Conservation (phyloP, 2,888 invertebrate genomes). For the Bedellia somnulentella region DNA sequence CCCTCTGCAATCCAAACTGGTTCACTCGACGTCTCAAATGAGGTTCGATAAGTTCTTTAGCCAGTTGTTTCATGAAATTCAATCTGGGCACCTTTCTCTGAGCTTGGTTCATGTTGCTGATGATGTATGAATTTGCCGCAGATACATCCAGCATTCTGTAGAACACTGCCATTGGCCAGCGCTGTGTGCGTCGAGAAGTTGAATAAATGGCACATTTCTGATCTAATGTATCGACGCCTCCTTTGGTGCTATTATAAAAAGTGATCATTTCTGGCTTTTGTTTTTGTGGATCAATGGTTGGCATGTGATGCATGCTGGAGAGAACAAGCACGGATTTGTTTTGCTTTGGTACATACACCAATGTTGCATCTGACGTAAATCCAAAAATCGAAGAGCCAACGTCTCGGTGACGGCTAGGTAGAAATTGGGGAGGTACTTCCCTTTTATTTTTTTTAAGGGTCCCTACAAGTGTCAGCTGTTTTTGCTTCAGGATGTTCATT, state of each 20-base stretch:
- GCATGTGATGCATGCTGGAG: slow-evolving; percentile 3
- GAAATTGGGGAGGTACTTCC: slow-evolving; percentile 1
- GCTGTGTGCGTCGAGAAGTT: slow-evolving; percentile 6
- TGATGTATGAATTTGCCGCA: slow-evolving; percentile 7
- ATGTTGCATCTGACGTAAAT: slow-evolving; percentile 8
- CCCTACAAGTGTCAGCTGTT: slow-evolving; percentile 4
- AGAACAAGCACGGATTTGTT: slow-evolving; percentile 3
- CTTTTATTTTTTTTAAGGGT: slow-evolving; percentile 8
- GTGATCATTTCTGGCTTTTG: background rate
- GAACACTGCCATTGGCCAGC: slow-evolving; percentile 9
- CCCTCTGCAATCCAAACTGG: slow-evolving; percentile 6
- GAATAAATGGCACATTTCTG: slow-evolving; percentile 8
- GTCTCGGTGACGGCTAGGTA: background rate
- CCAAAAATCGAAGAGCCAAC: background rate
- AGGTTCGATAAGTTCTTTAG: slow-evolving; percentile 5
- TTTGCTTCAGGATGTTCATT: slow-evolving; percentile 7
- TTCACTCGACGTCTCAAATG: slow-evolving; percentile 1
- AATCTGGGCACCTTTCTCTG: slow-evolving; percentile 2
- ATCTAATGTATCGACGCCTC: slow-evolving; percentile 6
- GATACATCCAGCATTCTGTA: slow-evolving; percentile 8
- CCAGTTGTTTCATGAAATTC: slow-evolving; percentile 7
- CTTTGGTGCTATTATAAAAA: background rate
- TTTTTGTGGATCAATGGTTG: background rate
- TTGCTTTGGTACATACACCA: slow-evolving; percentile 4
- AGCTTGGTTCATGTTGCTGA: slow-evolving; percentile 3